Evolutionary conservation across 2,113 vertebrate genomes (phyloP), one percentile per base, ranked within the genome.

Genomic region (Cavia porcellus): DNA sequence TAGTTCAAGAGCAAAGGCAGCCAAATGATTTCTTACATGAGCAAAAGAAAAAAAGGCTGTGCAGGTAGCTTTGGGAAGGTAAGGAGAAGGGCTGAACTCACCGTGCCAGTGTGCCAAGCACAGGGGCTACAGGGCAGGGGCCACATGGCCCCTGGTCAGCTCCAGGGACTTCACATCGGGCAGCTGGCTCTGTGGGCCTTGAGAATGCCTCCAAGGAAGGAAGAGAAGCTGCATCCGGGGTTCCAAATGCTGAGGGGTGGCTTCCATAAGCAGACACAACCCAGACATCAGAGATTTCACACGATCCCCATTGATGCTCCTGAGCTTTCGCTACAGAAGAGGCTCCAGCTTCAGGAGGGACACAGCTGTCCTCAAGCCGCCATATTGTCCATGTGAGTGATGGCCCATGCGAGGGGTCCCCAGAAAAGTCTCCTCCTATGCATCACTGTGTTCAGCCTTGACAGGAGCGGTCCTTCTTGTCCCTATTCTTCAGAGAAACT

Each of bases 1-100:
- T 64, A 91, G 38, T 66, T 75, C 7, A 62, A 82, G 30, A 89
- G 92, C 84, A 38, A 93, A 75, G 9, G 55, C 83, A 50, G 38
- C 52, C 15, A 68, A 47, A 17, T 55, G 75, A 38, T 45, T 42
- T 90, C 84, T 80, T 32, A 13, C 6, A 57, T 17, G 52, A 47
- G 24, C 6, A 74, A 86, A 88, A 45, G 1, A 14, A 80, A 86
- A 89, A 88, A 45, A 3, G 14, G 59, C 70, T 74, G 87, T 25
- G 35, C 64, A 87, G 80, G 47, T 86, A 47, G 77, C 35, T 64
- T 13, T 64, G 20, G 57, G n/a, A 88, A 92, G 85, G 11, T 57
- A 61, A 88, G 70, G 30, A 81, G 42, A 75, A 83, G 25, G 35
- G 90, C 32, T 68, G 28, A 19, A 7, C 38, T 83, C 55, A 93